Conservation (phyloP, 2,113 vertebrate species). For the Megaceryle maxima region DNA sequence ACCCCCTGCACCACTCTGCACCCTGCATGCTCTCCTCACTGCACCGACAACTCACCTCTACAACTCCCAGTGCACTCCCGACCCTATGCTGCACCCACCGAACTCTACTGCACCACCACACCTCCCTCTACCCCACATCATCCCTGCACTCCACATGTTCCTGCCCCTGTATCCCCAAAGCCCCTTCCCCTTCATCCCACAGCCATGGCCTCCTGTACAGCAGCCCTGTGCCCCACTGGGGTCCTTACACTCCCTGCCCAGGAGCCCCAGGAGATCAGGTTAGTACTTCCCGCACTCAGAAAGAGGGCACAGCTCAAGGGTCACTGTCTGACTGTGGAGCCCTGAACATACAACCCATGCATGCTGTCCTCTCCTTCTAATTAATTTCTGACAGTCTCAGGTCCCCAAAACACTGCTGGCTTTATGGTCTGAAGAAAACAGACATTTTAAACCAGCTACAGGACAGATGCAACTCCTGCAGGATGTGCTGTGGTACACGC, state of each 20-base stretch:
- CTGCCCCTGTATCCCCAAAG: not conserved
- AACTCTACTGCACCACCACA: not conserved
- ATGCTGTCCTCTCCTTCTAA: not conserved
- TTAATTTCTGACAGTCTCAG: not conserved
- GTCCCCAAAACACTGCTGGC: not conserved
- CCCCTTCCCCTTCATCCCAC: not conserved
- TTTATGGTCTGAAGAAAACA: not conserved
- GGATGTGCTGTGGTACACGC: not conserved
- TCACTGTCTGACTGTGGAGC: not conserved
- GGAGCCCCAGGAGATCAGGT: not conserved
- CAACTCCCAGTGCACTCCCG: not conserved
- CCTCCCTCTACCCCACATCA: not conserved
- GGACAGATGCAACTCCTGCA: not conserved
- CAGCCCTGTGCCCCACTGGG: not conserved
- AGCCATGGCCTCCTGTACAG: fast-evolving
- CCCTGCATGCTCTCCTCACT: not conserved
- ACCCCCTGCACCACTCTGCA: too few species aligned
- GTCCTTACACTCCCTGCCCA: fast-evolving
- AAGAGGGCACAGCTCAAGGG: not conserved
- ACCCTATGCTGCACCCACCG: not conserved
- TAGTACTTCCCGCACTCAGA: not conserved
- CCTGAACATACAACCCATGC: not conserved
- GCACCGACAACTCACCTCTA: not conserved
- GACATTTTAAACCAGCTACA: not conserved
- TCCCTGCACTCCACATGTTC: fast-evolving